Conservation (phyloP, 2,113 vertebrate genomes). For the Otocyon megalotis region DNA sequence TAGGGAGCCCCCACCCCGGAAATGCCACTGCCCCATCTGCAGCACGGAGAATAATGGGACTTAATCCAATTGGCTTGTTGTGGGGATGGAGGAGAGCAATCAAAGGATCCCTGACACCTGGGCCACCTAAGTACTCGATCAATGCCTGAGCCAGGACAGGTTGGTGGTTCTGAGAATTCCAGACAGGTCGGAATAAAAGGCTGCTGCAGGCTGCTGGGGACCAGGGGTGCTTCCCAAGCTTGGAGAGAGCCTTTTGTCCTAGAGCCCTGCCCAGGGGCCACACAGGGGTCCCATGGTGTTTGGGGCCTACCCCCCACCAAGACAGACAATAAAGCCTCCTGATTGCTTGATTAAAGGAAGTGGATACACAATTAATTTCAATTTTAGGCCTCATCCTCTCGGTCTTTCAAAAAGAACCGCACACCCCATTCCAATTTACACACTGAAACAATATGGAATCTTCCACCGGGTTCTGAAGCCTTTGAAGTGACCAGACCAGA, state of each 20-base stretch:
- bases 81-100: not conserved
- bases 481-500: constrained; percentile 89
- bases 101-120: not conserved
- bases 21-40: not conserved
- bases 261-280: not conserved
- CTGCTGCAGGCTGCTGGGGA: not conserved
- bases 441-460: constrained; percentile 86
- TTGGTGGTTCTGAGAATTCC: not conserved
- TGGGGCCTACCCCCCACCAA: not conserved
- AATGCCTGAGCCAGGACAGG: not conserved
- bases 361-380: constrained; percentile 75
- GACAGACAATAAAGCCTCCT: constrained; percentile 50
- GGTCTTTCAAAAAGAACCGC: constrained; percentile 73
- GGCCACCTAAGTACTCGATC: not conserved
- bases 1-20: not conserved
- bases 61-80: constrained; percentile 40
- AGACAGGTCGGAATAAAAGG: not conserved
- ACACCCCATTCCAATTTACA: constrained; percentile 82
- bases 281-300: not conserved
- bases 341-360: constrained; percentile 78
- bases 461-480: constrained; percentile 82
- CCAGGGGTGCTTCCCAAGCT: not conserved
- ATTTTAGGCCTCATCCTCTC: constrained; percentile 46
- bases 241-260: not conserved
- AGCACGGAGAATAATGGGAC: not conserved